These are phyloP conservation scores for Montipora capitata DNA, from an alignment of 92 coral and sea anemone species.

Conservation along the genomic window DNA sequence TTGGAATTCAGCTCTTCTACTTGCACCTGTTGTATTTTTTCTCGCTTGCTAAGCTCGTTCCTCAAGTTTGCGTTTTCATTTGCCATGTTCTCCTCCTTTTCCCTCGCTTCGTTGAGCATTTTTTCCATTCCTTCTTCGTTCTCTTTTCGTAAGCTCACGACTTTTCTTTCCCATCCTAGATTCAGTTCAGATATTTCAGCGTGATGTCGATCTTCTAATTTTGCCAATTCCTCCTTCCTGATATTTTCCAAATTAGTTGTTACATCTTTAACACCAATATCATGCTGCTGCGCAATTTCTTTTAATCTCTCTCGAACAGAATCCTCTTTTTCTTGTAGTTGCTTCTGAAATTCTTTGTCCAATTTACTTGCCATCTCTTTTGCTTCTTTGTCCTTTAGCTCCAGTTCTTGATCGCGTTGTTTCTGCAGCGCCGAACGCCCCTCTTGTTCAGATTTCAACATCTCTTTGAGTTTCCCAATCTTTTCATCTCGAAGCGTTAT, in stretches of 20 bases:
- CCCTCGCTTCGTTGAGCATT: slow-evolving; percentile 85
- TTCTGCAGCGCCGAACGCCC: slow-evolving; percentile 62
- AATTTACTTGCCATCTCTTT: slow-evolving; percentile 61
- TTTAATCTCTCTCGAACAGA: slow-evolving; percentile 73
- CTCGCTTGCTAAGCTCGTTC: slow-evolving; percentile 76
- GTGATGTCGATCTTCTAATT: slow-evolving; percentile 86
- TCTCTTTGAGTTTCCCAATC: slow-evolving; percentile 79
- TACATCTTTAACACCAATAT: slow-evolving; percentile 91
- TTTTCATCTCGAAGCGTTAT: slow-evolving; percentile 87
- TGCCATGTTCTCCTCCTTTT: slow-evolving; percentile 88
- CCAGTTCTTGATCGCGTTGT: slow-evolving; percentile 72
- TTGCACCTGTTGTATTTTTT: slow-evolving; percentile 63
- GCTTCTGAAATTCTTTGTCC: slow-evolving; percentile 77
- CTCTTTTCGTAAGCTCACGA: slow-evolving; percentile 89
- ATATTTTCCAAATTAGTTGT: slow-evolving; percentile 80
- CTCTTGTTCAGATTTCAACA: slow-evolving; percentile 71
- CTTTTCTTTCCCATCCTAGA: slow-evolving; percentile 92
- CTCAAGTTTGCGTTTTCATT: slow-evolving; percentile 83
- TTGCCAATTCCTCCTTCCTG: slow-evolving; percentile 88
- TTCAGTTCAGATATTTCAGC: slow-evolving; percentile 91
- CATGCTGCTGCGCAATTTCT: slow-evolving; percentile 86
- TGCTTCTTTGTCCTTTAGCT: slow-evolving; percentile 61
- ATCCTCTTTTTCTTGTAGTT: slow-evolving; percentile 87
- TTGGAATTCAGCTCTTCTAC: slow-evolving; percentile 81
- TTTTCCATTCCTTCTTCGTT: slow-evolving; percentile 90